phyloP scores from a whole-genome alignment of 2,797 vertebrate species.

The Phylloscopus collybita region DNA sequence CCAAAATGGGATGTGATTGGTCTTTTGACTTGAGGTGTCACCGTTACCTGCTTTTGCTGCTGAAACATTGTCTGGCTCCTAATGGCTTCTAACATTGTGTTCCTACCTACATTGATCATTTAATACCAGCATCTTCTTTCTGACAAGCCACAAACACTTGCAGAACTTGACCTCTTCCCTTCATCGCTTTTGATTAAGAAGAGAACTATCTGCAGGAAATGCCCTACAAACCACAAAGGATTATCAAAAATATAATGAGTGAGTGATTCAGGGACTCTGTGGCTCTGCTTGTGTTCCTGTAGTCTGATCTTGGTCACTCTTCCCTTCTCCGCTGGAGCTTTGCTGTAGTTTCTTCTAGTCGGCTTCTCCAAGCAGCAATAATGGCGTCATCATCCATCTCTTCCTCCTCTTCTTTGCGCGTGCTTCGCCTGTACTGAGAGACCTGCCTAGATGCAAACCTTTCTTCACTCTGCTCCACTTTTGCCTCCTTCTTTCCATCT shows the following conservation, averaged over 20 bases:
- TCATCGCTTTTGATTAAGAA: conserved; percentile 62
- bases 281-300: conserved; percentile 9
- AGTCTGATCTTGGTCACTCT: conserved; percentile 62
- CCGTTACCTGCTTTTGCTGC: conserved; percentile 43
- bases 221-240: conserved; percentile 63
- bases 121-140: conserved; percentile 60
- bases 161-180: conserved; percentile 67
- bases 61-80: conserved; percentile 38
- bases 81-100: conserved; percentile 55
- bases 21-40: conserved; percentile 50
- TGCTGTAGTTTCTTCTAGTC: conserved; percentile 83
- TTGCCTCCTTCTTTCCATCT: conserved; percentile 74
- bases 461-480: conserved; percentile 76
- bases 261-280: conserved; percentile 42
- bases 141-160: conserved; percentile 66
- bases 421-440: conserved; percentile 78
- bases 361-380: conserved; percentile 88
- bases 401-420: conserved; percentile 82
- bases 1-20: conserved; percentile 52
- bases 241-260: conserved; percentile 65
- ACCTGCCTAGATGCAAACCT: conserved; percentile 75
- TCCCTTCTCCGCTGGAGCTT: conserved; percentile 76
- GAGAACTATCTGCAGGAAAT: conserved; percentile 61
- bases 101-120: conserved; percentile 61
- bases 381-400: conserved; percentile 89